phyloP scores from a whole-genome alignment of 1,140 invertebrate genomes.

The Drosophila obscura region DNA sequence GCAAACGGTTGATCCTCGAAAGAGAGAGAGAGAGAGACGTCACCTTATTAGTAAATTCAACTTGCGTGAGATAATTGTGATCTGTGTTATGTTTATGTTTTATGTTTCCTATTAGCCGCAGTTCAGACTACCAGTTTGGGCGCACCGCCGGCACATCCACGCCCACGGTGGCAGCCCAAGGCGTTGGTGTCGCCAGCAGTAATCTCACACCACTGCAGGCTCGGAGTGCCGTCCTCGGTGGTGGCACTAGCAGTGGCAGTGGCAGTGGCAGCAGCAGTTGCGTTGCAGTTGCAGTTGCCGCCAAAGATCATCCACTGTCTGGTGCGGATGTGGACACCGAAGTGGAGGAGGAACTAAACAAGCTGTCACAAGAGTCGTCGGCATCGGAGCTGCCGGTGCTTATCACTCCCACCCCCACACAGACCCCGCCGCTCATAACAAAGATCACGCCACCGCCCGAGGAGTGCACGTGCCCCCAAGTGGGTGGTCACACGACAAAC shows the following conservation, averaged over 20 bases:
- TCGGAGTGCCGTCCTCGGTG: constrained; percentile 6
- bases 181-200: constrained; percentile 12
- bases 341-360: constrained; percentile 57
- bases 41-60: too few relatives aligned
- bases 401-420: constrained; percentile 29
- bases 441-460: constrained; percentile 59
- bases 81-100: too few relatives aligned
- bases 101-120: constrained; percentile 9
- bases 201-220: constrained; percentile 22
- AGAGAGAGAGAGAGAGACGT: too few relatives aligned
- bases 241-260: not conserved
- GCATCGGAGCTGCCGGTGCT: constrained; percentile 44
- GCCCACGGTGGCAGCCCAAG: constrained; percentile 17
- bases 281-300: constrained; percentile 4
- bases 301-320: constrained; percentile 53
- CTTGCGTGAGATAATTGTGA: too few relatives aligned
- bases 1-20: too few relatives aligned
- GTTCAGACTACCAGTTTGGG: constrained; percentile 39
- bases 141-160: constrained; percentile 26
- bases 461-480: constrained; percentile 16
- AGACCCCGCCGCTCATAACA: constrained; percentile 53
- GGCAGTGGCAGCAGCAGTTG: constrained; percentile 14
- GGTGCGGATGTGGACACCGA: constrained; percentile 41
- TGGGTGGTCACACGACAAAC: not conserved
- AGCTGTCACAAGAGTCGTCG: constrained; percentile 48